Conservation (phyloP, 2,797 vertebrate species). For the Okamejei kenojei region DNA sequence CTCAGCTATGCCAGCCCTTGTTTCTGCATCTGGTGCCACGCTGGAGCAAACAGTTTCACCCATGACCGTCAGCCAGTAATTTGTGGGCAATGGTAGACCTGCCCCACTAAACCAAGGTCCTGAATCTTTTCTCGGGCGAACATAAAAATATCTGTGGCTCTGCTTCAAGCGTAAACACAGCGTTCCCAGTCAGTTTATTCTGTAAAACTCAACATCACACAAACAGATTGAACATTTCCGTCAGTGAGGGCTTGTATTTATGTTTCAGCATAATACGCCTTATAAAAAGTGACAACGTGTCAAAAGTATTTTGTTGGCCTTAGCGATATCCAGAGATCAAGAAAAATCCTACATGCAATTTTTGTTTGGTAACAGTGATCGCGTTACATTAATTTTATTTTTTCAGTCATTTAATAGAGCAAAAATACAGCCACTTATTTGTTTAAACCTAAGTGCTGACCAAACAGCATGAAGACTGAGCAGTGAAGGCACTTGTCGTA, state of each 20-base stretch:
- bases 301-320: neutral
- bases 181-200: neutral
- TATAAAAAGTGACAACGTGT: neutral
- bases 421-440: neutral
- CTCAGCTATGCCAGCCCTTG: no score
- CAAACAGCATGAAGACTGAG: neutral
- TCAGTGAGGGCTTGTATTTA: neutral
- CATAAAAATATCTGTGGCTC: no score
- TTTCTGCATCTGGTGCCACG: no score
- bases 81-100: no score
- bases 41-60: no score
- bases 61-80: no score
- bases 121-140: neutral
- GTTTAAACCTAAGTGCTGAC: neutral
- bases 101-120: neutral
- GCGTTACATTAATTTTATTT: neutral
- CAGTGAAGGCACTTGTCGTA: no score
- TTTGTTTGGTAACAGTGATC: neutral
- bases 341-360: neutral
- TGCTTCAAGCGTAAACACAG: neutral
- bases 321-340: neutral
- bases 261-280: neutral
- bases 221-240: no score
- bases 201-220: neutral
- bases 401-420: neutral